Percentiles rank a stretch among this genome's conserved stretches.
Conservation (phyloP, 2,888 invertebrate genomes). For the Pemphredon lugubris region DNA sequence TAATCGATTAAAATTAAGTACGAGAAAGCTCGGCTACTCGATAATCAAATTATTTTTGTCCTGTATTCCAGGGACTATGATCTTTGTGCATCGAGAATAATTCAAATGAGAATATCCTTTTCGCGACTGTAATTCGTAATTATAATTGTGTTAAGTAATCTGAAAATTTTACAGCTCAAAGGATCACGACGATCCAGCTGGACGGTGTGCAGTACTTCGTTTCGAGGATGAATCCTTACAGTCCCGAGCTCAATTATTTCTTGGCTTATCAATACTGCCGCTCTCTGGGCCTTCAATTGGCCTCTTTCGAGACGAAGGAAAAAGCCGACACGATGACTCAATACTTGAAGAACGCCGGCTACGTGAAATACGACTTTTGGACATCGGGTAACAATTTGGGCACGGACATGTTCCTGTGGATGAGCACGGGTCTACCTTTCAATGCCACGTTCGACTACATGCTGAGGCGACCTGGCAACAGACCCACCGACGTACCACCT, state of each 20-base stretch:
- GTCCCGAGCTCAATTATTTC: constrained; percentile 92
- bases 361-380: constrained; percentile 93
- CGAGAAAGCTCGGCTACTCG: too few species aligned
- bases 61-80: too few species aligned
- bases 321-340: constrained; percentile 92
- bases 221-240: constrained; percentile 93
- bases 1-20: too few species aligned
- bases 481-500: constrained; percentile 84
- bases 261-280: constrained; percentile 94
- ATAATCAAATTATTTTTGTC: too few species aligned
- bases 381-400: constrained; percentile 93
- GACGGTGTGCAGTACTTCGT: constrained; percentile 94
- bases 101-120: too few species aligned
- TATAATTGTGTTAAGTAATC: too few species aligned
- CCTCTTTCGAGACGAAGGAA: constrained; percentile 93
- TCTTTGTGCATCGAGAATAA: too few species aligned
- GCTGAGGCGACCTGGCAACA: constrained; percentile 83
- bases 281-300: constrained; percentile 91
- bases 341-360: constrained; percentile 91
- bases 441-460: constrained; percentile 94
- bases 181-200: constrained; percentile 92
- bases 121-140: too few species aligned
- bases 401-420: constrained; percentile 94
- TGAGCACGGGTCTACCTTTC: constrained; percentile 93
- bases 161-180: constrained; percentile 89